A percentile compares a stretch with the other conserved stretches of the same genome.
Evolutionary conservation across 1,140 invertebrate species (phyloP).

Genomic region (Drosophila pectinifera): DNA sequence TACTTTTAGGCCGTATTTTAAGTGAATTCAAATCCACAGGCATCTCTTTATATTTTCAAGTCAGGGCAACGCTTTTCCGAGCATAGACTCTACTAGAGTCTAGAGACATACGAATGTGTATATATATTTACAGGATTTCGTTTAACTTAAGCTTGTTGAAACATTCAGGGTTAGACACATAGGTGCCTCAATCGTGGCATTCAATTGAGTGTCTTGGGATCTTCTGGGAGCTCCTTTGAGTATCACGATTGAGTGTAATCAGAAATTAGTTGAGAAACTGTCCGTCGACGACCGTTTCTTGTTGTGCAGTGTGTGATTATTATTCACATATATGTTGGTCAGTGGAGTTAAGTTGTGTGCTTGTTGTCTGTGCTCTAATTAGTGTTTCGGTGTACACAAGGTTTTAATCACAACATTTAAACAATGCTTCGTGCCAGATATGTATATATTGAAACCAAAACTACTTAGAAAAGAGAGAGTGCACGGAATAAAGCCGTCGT

Average conservation of each 20-base stretch:
- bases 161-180: conserved; percentile 60
- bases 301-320: conserved; percentile 34
- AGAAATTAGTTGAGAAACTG: conserved; percentile 27
- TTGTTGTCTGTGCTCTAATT: conserved; percentile 48
- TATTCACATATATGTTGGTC: conserved; percentile 41
- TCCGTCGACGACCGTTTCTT: conserved; percentile 11
- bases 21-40: background rate
- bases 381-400: conserved; percentile 39
- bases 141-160: conserved; percentile 44
- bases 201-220: background rate
- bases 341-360: conserved; percentile 54
- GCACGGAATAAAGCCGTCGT: conserved; percentile 11
- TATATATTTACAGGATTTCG: conserved; percentile 47
- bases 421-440: conserved; percentile 44
- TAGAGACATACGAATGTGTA: conserved; percentile 48
- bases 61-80: conserved; percentile 3
- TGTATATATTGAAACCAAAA: conserved; percentile 15
- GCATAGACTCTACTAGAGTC: conserved; percentile 25
- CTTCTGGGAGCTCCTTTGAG: background rate
- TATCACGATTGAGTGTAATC: conserved; percentile 10
- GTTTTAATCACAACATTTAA: conserved; percentile 51
- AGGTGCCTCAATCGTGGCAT: conserved; percentile 12
- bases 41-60: background rate
- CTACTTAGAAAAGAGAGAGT: conserved; percentile 19
- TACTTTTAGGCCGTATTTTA: background rate